Evolutionary conservation across 2,888 invertebrate genomes (phyloP), one percentile per base, ranked within the genome.

Genomic region (Mechanitis messenoides): DNA sequence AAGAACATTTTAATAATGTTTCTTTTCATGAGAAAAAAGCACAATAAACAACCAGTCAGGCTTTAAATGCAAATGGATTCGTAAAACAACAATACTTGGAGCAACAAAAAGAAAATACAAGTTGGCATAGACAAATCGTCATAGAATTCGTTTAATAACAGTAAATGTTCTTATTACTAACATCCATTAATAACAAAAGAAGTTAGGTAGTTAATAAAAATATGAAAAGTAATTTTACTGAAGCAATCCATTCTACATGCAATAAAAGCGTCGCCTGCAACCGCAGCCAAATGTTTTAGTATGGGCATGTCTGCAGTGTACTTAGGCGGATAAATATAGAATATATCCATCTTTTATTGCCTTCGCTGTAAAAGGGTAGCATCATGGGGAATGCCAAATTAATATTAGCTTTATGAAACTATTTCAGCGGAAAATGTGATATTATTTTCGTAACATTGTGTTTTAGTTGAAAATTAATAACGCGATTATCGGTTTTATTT

Each of bases 251-350:
- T 71, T 71, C 62, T 61, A 66, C 61, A 58, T 63, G 69, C 70
- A 69, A 70, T 71, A 71, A 71, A 70, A 68, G 69, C 69, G 70
- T 71, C 71, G 65, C 58, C 64, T 67, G 64, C 70, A 70, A 66
- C 67, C 67, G 66, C 65, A 62, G 71, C 71, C 71, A 71, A 71
- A 71, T 71, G 68, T 69, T 69, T 69, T 64, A 69, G 67, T 55
- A 62, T 61, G 56, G 61, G 61, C 61, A 65, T 62, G 68, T 69
- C 68, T 67, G 68, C 62, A 63, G 59, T 60, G 67, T 65, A 64
- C 67, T 63, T 67, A 64, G 64, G 60, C 60, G 62, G 60, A 65
- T 57, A 65, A 65, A 67, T 64, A 59, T 66, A 62, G 61, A 61
- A 64, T 61, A 65, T 66, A 65, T 64, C 53, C 66, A 62, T 66